phyloP scores from a whole-genome alignment of 1,140 invertebrate genomes.

The Zaprionus taronus region DNA sequence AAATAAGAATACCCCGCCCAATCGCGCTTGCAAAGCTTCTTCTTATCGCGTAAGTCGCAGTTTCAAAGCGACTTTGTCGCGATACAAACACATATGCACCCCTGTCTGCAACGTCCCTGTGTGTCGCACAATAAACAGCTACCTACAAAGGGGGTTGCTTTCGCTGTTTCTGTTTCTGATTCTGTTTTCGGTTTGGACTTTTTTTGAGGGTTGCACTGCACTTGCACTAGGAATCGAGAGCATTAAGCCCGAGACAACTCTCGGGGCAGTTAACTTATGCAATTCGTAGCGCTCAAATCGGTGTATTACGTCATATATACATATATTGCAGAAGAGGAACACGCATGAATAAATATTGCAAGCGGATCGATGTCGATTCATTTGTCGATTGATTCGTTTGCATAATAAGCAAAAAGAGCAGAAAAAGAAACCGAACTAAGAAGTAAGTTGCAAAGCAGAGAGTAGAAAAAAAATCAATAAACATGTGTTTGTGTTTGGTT shows the following conservation, averaged over 20 bases:
- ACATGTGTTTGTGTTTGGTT: constrained; percentile 7
- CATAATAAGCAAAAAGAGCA: constrained; percentile 32
- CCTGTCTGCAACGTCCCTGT: constrained; percentile 29
- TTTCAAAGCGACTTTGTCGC: constrained; percentile 1
- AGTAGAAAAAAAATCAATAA: constrained; percentile 27
- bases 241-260: constrained; percentile 19
- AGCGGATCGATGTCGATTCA: constrained; percentile 1
- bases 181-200: constrained; percentile 20
- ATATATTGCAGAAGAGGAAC: constrained; percentile 9
- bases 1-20: background rate
- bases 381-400: constrained; percentile 14
- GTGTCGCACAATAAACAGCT: background rate
- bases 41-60: constrained; percentile 2
- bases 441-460: constrained; percentile 10
- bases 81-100: constrained; percentile 6
- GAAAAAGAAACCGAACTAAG: constrained; percentile 16
- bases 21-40: background rate
- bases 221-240: constrained; percentile 34
- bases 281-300: constrained; percentile 22
- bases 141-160: constrained; percentile 7
- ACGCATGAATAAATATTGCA: constrained; percentile 12
- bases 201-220: constrained; percentile 49
- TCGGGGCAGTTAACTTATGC: constrained; percentile 38
- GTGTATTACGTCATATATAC: constrained; percentile 22
- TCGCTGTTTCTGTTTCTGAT: background rate